Base-by-base conservation (phyloP, 2,113 vertebrate genomes). In the Oceanites oceanicus region DNA sequence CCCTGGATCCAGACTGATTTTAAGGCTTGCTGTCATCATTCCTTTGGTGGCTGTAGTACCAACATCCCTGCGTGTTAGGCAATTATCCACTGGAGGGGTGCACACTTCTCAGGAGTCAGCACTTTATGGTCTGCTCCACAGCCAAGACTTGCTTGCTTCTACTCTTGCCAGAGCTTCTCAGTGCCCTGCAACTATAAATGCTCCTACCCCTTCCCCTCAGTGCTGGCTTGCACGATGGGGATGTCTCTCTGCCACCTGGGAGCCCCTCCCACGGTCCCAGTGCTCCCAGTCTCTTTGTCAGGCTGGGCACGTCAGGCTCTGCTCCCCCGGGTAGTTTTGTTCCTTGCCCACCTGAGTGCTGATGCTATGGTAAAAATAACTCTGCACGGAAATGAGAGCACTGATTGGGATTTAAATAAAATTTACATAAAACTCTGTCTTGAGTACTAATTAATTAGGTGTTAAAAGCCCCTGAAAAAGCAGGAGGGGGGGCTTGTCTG, bases 331-430 rank as follows among this genome's bases (percentile, higher is more conserved):
- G 86, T 72, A 49, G 68, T 83, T 96, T 87, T 96, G 83, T 95
- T 96, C 90, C 82, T 83, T 92, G 86, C 95, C 95, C 94, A 96
- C 75, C 94, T 93, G 78, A 95, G 88, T 93, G 80, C 87, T 97
- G 94, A 68, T 10, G 76, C 74, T 95, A 45, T 78, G 86, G 88
- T 96, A 98, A 97, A 98, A 98, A 98, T 97, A 98, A 96, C 88
- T 90, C 80, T 86, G 91, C 84, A 94, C 76, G 97, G 95, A 98
- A 97, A 97, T 95, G 94, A 95, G 96, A 97, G 73, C 88, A 67
- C 83, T 98, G 96, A 97, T 97, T 97, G 89, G 83, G 88, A 98
- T 98, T 98, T 97, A 97, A 98, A 97, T 98, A 97, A 92, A 90
- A 97, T 97, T 98, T 98, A 88, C 97, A 97, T 98, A 97, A 97